Conservation (phyloP, 1,140 invertebrate genomes). For the Oscheius sp. region DNA sequence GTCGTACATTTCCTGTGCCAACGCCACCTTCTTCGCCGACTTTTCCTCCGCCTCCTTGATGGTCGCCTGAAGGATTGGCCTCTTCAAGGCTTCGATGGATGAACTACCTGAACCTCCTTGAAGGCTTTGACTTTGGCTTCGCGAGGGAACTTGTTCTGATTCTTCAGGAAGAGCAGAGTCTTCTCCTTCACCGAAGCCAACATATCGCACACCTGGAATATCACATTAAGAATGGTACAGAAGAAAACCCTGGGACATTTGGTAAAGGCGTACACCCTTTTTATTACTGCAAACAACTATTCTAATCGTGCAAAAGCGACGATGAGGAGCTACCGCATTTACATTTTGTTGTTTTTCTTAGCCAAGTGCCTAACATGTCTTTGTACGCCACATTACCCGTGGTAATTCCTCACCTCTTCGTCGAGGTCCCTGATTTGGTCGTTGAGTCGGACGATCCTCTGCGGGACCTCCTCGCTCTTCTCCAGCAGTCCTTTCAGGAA, state of each 20-base stretch:
- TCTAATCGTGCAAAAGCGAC: too few relatives aligned
- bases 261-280: too few relatives aligned
- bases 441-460: neutral
- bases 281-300: too few relatives aligned
- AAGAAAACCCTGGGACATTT: too few relatives aligned
- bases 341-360: too few relatives aligned
- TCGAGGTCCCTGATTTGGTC: neutral
- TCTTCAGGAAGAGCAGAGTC: neutral
- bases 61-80: neutral
- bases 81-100: neutral
- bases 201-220: neutral
- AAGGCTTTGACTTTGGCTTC: neutral
- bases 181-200: neutral
- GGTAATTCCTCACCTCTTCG: neutral
- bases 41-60: neutral
- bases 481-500: too few relatives aligned
- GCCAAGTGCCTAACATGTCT: too few relatives aligned
- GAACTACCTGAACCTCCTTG: neutral
- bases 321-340: too few relatives aligned
- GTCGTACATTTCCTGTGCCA: constrained; percentile 7
- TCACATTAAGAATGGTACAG: neutral
- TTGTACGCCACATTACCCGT: too few relatives aligned
- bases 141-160: neutral
- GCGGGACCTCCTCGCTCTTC: too few relatives aligned
- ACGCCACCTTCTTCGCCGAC: neutral